Percentiles rank a stretch among this genome's conserved stretches.
Evolutionary conservation across 2,113 vertebrate genomes (phyloP).

Genomic region (Apodemus speciosus): DNA sequence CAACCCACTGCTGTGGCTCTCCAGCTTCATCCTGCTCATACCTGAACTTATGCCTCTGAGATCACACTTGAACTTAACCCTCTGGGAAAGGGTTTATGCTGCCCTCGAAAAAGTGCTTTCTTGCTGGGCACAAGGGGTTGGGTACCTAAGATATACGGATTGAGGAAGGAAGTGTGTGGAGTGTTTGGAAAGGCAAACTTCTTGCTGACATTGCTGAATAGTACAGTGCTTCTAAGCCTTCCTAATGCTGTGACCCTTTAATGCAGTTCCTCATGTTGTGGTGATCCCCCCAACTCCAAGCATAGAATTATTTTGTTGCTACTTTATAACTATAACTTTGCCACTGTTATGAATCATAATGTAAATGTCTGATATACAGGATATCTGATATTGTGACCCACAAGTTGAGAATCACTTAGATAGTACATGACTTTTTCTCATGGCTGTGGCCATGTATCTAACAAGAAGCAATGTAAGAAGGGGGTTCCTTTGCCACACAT

Average conservation of each 20-base stretch:
- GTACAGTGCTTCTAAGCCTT: too few relatives aligned
- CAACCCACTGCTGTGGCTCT: rapidly evolving
- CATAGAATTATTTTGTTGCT: too few relatives aligned
- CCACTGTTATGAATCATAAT: too few relatives aligned
- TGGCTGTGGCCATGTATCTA: background rate
- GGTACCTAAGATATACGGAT: background rate
- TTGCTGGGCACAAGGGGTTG: background rate
- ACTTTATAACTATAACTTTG: too few relatives aligned
- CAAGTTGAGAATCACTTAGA: too few relatives aligned
- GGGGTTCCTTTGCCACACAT: background rate
- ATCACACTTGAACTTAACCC: background rate
- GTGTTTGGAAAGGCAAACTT: background rate
- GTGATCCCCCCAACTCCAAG: too few relatives aligned
- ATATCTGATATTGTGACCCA: too few relatives aligned
- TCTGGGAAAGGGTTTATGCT: background rate
- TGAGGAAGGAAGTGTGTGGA: background rate
- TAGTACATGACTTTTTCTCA: background rate
- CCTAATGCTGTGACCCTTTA: too few relatives aligned
- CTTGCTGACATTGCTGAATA: background rate
- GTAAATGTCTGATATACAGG: too few relatives aligned
- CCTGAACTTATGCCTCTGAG: background rate
- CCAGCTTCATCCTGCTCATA: background rate
- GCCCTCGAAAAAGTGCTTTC: background rate
- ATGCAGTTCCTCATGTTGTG: too few relatives aligned
- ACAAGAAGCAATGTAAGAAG: too few relatives aligned